Percentiles rank a stretch among this genome's conserved stretches.
These are phyloP conservation scores for Eueremaeus valkanovi DNA, from an alignment of 2,888 invertebrate genomes.

Conservation along the genomic window DNA sequence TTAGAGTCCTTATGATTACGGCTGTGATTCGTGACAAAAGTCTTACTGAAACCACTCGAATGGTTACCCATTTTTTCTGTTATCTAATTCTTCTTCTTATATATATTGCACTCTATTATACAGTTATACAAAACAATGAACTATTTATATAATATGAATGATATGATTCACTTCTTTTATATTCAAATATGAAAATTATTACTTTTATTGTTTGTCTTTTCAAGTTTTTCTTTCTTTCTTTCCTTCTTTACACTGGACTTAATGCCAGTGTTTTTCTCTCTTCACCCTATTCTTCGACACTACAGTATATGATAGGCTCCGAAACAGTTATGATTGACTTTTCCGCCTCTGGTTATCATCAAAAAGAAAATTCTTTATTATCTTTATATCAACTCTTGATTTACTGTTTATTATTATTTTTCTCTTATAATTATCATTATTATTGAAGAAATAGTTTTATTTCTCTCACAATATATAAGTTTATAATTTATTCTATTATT, in stretches of 20 bases:
- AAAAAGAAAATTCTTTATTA: too few species aligned
- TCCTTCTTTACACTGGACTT: neutral
- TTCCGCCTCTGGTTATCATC: conserved; percentile 9
- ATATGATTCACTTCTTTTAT: conserved; percentile 6
- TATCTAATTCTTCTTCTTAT: neutral
- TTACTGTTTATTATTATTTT: neutral
- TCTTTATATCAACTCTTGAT: too few species aligned
- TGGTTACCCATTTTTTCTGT: conserved; percentile 20
- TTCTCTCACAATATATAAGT: neutral
- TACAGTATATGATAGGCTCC: too few species aligned
- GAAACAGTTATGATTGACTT: neutral
- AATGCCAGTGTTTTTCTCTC: neutral
- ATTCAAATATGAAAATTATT: conserved; percentile 17
- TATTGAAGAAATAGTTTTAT: neutral
- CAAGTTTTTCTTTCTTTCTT: neutral
- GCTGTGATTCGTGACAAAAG: conserved; percentile 19
- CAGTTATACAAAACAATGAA: neutral
- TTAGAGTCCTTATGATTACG: conserved; percentile 17
- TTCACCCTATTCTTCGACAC: too few species aligned
- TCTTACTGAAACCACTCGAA: conserved; percentile 34
- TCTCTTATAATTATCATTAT: neutral
- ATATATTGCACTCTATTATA: conserved; percentile 20
- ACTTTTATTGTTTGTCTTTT: neutral
- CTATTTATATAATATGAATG: conserved; percentile 4
- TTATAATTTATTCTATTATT: neutral